Evolutionary conservation across 92 coral and sea anemone species (phyloP), one percentile per base, ranked within the genome.

Genomic region (Chrysogorgia sp.): DNA sequence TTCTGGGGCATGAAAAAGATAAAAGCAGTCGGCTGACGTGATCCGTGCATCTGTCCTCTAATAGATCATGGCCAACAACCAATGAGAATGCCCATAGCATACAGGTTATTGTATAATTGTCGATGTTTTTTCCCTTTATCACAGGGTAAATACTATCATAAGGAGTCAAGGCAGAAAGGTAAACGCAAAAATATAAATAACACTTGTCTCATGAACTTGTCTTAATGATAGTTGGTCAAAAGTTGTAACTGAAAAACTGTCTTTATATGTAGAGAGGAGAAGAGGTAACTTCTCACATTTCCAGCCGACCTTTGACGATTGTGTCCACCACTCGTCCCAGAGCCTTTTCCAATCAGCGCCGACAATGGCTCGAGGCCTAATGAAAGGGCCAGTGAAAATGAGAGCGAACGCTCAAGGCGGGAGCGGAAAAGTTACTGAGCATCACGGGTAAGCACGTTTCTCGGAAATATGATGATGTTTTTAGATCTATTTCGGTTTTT

Each of bases 91-190:
- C 12, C 43, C 43, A 37, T 37, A 37, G n/a, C n/a, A n/a, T n/a
- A n/a, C n/a, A n/a, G n/a, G n/a, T n/a, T n/a, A n/a, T n/a, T 37
- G 12, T 37, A 5, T 37, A 37, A 37, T 37, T 37, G 6, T 37
- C 6, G 43, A 14, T n/a, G 22, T 37, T 19, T 63, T 13, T 17
- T 43, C 26, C 26, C 19, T 37, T 23, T 62, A 60, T 32, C 10
- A 26, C 31, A 41, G 66, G 79, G 82, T 53, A 75, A 61, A 66
- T 79, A 71, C 13, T 31, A 21, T 21, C 55, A 33, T 29, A 76
- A 28, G 40, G 28, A 31, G 19, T 25, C 58, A 34, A 30, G 76
- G 45, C 76, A 69, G 31, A 67, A 67, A 23, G 74, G 74, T 67
- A 22, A 0, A 53, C 21, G 62, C 9, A 28, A 14, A 28, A 8